A percentile compares a stretch with the other conserved stretches of the same genome.
Conservation (phyloP, 2,797 vertebrate genomes). For the Esox lucius region DNA sequence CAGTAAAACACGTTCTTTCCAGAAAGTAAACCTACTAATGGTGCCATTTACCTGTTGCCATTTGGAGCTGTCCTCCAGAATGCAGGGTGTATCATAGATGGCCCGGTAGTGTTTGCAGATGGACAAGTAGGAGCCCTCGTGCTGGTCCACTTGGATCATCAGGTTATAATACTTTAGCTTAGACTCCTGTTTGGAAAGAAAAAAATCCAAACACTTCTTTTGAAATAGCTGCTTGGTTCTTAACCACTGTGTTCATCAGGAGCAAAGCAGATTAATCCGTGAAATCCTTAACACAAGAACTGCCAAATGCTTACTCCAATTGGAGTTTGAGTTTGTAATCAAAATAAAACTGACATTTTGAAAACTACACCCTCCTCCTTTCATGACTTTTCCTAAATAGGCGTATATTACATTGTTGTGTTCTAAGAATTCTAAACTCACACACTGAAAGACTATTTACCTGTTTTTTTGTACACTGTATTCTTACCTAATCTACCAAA, state of each 20-base stretch:
- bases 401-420: too few species aligned
- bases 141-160: conserved; percentile 98
- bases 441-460: too few species aligned
- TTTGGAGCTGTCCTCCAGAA: conserved; percentile 92
- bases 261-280: background rate
- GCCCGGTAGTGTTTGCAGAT: conserved; percentile 99
- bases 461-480: too few species aligned
- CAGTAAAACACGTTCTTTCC: background rate
- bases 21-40: background rate
- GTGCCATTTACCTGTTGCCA: conserved; percentile 90
- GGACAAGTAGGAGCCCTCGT: conserved; percentile 96
- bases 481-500: too few species aligned
- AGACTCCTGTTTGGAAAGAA: conserved; percentile 76
- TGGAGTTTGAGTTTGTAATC: too few species aligned
- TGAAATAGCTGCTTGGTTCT: background rate
- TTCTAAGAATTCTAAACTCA: too few species aligned
- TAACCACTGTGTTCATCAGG: background rate
- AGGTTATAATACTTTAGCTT: conserved; percentile 98
- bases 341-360: too few species aligned
- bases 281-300: too few species aligned
- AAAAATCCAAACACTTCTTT: background rate
- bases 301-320: too few species aligned
- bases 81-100: conserved; percentile 97
- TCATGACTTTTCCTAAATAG: too few species aligned
- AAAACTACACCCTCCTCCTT: too few species aligned